These are phyloP conservation scores for Diabrotica undecimpunctata DNA, from an alignment of 1,140 invertebrate genomes.

Conservation along the genomic window DNA sequence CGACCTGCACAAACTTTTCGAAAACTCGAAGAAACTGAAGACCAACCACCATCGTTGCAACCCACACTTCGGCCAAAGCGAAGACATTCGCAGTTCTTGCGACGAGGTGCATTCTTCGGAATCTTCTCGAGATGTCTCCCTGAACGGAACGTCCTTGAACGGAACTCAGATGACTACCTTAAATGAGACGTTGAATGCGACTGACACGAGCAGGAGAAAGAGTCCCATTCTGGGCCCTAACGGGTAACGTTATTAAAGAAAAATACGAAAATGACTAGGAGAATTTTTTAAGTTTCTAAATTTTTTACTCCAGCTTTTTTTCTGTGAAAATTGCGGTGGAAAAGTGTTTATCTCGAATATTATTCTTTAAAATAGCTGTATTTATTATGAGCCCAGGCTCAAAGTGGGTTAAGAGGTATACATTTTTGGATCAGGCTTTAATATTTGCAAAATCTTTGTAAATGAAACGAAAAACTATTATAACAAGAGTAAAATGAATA, in stretches of 20 bases:
- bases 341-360: no score
- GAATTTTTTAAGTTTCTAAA: no score
- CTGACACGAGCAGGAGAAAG: constrained; percentile 26
- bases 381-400: no score
- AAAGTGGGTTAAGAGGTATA: no score
- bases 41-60: constrained; percentile 15
- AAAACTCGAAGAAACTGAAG: constrained; percentile 25
- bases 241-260: constrained; percentile 30
- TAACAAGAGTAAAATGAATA: no score
- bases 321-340: no score
- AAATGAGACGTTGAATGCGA: constrained; percentile 28
- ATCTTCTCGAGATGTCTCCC: constrained; percentile 17
- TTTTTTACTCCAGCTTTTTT: no score
- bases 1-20: constrained; percentile 30
- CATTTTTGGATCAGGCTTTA: no score
- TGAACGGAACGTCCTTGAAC: constrained; percentile 22
- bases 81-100: constrained; percentile 1
- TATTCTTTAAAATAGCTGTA: no score
- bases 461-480: no score
- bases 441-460: no score
- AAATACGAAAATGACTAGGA: constrained; percentile 5
- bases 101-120: constrained; percentile 11
- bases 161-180: constrained; percentile 33
- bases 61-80: constrained; percentile 16
- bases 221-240: constrained; percentile 37